These are phyloP conservation scores for Drosophila nigromelanica DNA, from an alignment of 1,140 invertebrate species.

Conservation along the genomic window DNA sequence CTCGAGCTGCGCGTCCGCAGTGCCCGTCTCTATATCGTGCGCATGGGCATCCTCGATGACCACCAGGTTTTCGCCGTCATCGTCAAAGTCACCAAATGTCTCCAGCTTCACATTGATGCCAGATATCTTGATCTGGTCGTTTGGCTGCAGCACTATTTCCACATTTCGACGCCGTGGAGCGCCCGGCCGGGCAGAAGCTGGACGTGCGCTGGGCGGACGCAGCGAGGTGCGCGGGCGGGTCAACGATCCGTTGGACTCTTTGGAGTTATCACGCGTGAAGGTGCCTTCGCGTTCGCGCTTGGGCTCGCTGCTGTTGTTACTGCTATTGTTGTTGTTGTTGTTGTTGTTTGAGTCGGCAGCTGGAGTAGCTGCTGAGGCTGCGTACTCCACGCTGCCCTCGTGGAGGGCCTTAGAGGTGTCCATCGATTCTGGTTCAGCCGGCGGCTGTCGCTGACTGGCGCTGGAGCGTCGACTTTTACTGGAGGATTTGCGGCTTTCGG, in stretches of 20 bases:
- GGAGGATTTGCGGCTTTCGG: slow-evolving; percentile 59
- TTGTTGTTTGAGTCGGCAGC: slow-evolving; percentile 28
- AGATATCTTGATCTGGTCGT: slow-evolving; percentile 84
- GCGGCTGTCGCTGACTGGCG: slow-evolving; percentile 46
- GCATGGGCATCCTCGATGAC: slow-evolving; percentile 84
- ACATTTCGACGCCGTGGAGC: slow-evolving; percentile 88
- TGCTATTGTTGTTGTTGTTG: slow-evolving; percentile 23
- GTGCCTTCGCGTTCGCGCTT: slow-evolving; percentile 66
- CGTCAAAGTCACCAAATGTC: slow-evolving; percentile 86
- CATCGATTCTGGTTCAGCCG: neutral
- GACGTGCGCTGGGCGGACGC: slow-evolving; percentile 88
- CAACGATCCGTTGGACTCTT: slow-evolving; percentile 46
- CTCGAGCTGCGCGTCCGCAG: slow-evolving; percentile 48
- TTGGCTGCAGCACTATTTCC: slow-evolving; percentile 85
- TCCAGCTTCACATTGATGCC: slow-evolving; percentile 89
- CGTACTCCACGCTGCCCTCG: slow-evolving; percentile 4
- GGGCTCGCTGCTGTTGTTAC: slow-evolving; percentile 14
- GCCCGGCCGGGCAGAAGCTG: slow-evolving; percentile 90
- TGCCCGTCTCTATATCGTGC: slow-evolving; percentile 59
- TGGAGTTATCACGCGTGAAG: slow-evolving; percentile 72
- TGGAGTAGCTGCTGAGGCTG: slow-evolving; percentile 15
- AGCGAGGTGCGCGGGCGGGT: slow-evolving; percentile 85
- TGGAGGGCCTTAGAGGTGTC: neutral
- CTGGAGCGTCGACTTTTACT: slow-evolving; percentile 66
- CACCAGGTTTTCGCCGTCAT: slow-evolving; percentile 86